phyloP scores from a whole-genome alignment of 2,113 vertebrate genomes.

The Pituophis catenifer region DNA sequence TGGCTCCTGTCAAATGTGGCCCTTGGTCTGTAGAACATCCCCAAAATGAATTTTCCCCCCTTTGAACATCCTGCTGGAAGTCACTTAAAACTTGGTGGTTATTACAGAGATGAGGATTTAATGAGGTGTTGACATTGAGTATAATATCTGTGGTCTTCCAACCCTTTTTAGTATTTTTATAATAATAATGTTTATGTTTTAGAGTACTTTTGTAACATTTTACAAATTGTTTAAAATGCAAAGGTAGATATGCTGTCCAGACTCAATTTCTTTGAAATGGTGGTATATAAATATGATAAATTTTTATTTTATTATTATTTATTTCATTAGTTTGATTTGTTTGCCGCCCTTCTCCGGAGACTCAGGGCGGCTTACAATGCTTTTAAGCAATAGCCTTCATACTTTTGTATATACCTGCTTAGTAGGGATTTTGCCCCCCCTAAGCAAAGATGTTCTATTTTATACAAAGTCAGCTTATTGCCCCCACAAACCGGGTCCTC shows the following conservation, averaged over 20 bases:
- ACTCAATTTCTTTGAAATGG: neutral
- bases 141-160: neutral
- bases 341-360: too few relatives aligned
- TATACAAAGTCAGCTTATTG: too few relatives aligned
- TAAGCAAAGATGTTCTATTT: too few relatives aligned
- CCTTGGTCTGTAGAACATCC: neutral
- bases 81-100: neutral
- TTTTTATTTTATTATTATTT: too few relatives aligned
- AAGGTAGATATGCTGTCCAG: neutral
- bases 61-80: neutral
- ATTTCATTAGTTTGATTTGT: too few relatives aligned
- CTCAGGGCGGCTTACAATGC: too few relatives aligned
- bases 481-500: too few relatives aligned
- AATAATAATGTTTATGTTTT: neutral
- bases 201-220: neutral
- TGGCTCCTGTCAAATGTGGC: neutral
- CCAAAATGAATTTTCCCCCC: neutral
- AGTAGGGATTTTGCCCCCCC: too few relatives aligned
- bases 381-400: too few relatives aligned
- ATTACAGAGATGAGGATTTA: neutral
- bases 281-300: neutral
- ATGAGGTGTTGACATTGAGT: neutral
- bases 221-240: too few relatives aligned
- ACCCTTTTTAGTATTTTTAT: neutral
- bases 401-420: too few relatives aligned